Conservation (phyloP, 1,140 invertebrate genomes). For the Drosophila kikkawai region DNA sequence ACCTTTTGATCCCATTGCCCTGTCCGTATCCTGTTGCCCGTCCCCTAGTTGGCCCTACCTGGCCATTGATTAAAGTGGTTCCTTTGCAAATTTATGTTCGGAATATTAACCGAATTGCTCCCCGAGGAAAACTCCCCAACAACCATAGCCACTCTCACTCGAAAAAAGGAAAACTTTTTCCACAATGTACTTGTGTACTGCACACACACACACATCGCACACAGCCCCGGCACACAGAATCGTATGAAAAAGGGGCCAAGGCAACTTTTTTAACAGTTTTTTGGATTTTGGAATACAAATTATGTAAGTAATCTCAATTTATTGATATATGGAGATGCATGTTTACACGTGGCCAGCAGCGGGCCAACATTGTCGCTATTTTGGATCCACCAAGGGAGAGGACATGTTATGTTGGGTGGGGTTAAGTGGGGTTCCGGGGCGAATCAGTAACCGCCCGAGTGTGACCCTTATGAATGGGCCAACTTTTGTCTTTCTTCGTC, state of each 20-base stretch:
- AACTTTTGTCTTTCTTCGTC: slow-evolving; percentile 72
- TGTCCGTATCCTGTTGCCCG: neutral
- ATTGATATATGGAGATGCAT: slow-evolving; percentile 68
- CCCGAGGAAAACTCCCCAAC: slow-evolving; percentile 72
- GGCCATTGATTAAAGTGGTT: slow-evolving; percentile 82
- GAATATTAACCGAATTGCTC: slow-evolving; percentile 82
- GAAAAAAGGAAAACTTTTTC: slow-evolving; percentile 61
- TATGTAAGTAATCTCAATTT: slow-evolving; percentile 83
- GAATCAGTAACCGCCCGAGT: slow-evolving; percentile 36
- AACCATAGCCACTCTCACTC: slow-evolving; percentile 37
- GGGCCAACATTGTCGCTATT: slow-evolving; percentile 39
- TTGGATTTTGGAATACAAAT: slow-evolving; percentile 83
- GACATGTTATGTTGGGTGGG: neutral
- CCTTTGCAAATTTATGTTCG: slow-evolving; percentile 80
- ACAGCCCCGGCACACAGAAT: slow-evolving; percentile 24
- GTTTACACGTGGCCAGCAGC: slow-evolving; percentile 51
- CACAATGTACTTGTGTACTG: slow-evolving; percentile 55
- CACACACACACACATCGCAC: slow-evolving; percentile 26
- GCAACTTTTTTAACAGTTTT: slow-evolving; percentile 80
- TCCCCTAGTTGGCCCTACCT: slow-evolving; percentile 33
- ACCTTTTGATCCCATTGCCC: slow-evolving; percentile 21
- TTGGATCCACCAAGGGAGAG: neutral
- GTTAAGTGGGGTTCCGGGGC: slow-evolving; percentile 21
- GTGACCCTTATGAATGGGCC: slow-evolving; percentile 73
- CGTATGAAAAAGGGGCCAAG: slow-evolving; percentile 53